Percentiles rank a stretch among this genome's conserved stretches.
These are phyloP conservation scores for Scaeva pyrastri DNA, from an alignment of 2,888 invertebrate genomes.

Conservation along the genomic window DNA sequence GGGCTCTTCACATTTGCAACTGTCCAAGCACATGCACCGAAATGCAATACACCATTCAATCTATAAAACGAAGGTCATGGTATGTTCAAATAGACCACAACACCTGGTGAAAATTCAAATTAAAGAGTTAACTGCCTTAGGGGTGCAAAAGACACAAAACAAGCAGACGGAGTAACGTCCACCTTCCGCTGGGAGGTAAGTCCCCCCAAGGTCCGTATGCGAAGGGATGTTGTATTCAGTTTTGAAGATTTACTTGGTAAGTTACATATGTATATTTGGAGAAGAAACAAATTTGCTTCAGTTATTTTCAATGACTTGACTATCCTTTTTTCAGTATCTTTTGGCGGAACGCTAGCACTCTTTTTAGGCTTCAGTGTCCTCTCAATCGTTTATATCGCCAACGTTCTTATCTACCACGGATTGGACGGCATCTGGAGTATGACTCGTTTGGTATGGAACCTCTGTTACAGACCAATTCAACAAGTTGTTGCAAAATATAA, in stretches of 20 bases:
- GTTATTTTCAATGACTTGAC: not conserved
- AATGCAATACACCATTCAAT: conserved; percentile 80
- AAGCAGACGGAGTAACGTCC: conserved; percentile 81
- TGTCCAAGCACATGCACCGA: conserved; percentile 82
- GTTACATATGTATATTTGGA: no score
- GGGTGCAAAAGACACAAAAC: conserved; percentile 71
- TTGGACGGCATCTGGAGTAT: conserved; percentile 30
- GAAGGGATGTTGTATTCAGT: conserved; percentile 86
- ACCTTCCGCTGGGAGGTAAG: conserved; percentile 85
- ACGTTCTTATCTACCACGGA: conserved; percentile 66
- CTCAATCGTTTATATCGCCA: conserved; percentile 83
- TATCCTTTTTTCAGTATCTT: conserved; percentile 83
- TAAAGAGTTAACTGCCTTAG: conserved; percentile 3
- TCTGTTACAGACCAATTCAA: conserved; percentile 21
- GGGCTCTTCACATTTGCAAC: conserved; percentile 82
- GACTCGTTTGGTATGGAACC: not conserved
- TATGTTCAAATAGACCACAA: conserved; percentile 31
- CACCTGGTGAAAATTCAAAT: not conserved
- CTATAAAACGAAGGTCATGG: conserved; percentile 81
- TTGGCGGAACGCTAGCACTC: conserved; percentile 85
- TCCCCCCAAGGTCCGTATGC: conserved; percentile 85
- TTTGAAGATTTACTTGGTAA: conserved; percentile 86
- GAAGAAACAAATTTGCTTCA: no score
- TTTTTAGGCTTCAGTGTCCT: conserved; percentile 85
- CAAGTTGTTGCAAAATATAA: conserved; percentile 2